Conservation (phyloP, 1,140 invertebrate genomes). For the Nymphalis io region DNA sequence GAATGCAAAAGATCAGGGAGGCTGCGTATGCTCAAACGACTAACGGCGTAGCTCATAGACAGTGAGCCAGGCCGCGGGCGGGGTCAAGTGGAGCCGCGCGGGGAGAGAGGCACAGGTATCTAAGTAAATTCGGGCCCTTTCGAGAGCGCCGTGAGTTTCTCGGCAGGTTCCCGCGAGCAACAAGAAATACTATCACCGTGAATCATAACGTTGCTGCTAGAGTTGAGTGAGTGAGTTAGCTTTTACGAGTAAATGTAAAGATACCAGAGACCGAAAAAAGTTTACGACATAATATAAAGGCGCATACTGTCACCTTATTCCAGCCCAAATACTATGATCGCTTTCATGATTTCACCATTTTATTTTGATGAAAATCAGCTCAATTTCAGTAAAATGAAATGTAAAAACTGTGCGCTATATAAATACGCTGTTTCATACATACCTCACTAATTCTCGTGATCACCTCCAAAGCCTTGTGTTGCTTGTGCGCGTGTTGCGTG, state of each 20-base stretch:
- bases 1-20: slow-evolving; percentile 3
- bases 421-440: not conserved
- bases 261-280: not conserved
- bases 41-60: slow-evolving; percentile 32
- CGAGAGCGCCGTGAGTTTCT: slow-evolving; percentile 14
- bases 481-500: slow-evolving; percentile 25
- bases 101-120: slow-evolving; percentile 33
- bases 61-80: slow-evolving; percentile 4
- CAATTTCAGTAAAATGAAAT: no score
- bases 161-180: slow-evolving; percentile 21
- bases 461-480: not conserved
- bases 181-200: slow-evolving; percentile 16
- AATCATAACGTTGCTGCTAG: not conserved
- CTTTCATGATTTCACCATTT: no score
- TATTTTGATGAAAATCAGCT: no score
- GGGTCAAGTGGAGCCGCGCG: not conserved
- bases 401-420: no score
- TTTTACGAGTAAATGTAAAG: not conserved
- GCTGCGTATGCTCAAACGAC: slow-evolving; percentile 21
- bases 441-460: not conserved
- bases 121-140: slow-evolving; percentile 40
- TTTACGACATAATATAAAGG: no score
- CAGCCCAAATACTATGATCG: no score
- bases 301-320: no score
- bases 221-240: not conserved